Evolutionary conservation across 2,797 vertebrate species (phyloP), one percentile per base, ranked within the genome.

Genomic region (Presbytis comata): DNA sequence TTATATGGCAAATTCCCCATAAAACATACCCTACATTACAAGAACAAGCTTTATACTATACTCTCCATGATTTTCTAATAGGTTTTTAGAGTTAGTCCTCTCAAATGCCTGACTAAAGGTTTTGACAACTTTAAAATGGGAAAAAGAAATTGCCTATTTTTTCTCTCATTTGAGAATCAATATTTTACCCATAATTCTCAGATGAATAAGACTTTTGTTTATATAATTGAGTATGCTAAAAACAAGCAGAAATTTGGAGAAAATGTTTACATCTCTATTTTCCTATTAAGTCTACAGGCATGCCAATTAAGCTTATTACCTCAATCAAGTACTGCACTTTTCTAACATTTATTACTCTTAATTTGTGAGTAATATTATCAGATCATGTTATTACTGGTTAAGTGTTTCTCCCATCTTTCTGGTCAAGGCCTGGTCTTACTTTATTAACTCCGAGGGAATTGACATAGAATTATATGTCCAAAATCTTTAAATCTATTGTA

Each of bases 1-100:
- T 96, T 96, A 74, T 86, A 83, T 76, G n/a, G 59, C 79, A 92
- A 91, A 95, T 55, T 87, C 64, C 87, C 24, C 39, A 57, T 96
- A 91, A 97, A 96, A 95, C 50, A n/a, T 0, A 55, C 5, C 7
- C 3, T 83, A 6, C 67, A 48, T 72, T 36, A 64, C 6, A 88
- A 74, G 19, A 46, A 92, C 33, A 74, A n/a, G 48, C 33, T 81
- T 93, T 53, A 22, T 70, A 28, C 41, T 85, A 50, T 75, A 48
- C 2, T 93, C 3, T 81, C 11, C 70, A 39, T 39, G 41, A 61
- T 93, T 79, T 14, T 74, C 17, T 55, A 90, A 44, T n/a, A 93
- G 10, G 55, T 61, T 90, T 1, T 11, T 84, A 67, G 75, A 91
- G 6, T 61, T 50, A 57, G 0, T 36, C 81, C 26, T 91, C 91